phyloP scores from a whole-genome alignment of 2,113 vertebrate genomes.

The Plestiodon gilberti region DNA sequence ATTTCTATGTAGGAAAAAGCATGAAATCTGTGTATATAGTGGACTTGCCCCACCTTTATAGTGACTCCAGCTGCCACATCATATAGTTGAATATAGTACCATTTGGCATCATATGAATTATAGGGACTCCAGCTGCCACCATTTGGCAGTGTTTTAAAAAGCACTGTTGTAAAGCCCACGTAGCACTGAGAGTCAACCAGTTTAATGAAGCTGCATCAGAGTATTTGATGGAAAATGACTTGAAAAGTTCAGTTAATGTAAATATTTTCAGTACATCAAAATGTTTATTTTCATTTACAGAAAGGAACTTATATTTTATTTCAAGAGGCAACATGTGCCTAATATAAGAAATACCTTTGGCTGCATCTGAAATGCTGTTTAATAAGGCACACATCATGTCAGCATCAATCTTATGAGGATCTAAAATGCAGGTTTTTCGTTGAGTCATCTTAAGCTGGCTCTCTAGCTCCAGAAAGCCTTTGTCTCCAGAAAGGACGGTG shows the following conservation, averaged over 20 bases:
- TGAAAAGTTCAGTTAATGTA: not conserved
- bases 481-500: constrained; percentile 84
- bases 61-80: too few relatives aligned
- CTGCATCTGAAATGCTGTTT: constrained; percentile 84
- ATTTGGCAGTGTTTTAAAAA: too few relatives aligned
- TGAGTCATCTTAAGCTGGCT: constrained; percentile 83
- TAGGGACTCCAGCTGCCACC: too few relatives aligned
- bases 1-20: not conserved
- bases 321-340: not conserved
- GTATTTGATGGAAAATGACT: not conserved
- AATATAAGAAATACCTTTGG: constrained; percentile 76
- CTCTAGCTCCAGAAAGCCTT: constrained; percentile 83
- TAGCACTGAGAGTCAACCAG: not conserved
- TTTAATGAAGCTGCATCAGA: not conserved
- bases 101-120: too few relatives aligned
- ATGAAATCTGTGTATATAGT: too few relatives aligned
- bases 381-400: constrained; percentile 84
- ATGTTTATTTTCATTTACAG: not conserved
- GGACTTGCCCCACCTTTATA: too few relatives aligned
- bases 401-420: constrained; percentile 82
- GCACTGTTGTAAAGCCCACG: not conserved
- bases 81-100: too few relatives aligned
- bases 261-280: not conserved
- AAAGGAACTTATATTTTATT: not conserved
- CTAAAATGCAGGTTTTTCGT: constrained; percentile 77